phyloP scores from a whole-genome alignment of 2,797 vertebrate genomes.

The Okamejei kenojei region DNA sequence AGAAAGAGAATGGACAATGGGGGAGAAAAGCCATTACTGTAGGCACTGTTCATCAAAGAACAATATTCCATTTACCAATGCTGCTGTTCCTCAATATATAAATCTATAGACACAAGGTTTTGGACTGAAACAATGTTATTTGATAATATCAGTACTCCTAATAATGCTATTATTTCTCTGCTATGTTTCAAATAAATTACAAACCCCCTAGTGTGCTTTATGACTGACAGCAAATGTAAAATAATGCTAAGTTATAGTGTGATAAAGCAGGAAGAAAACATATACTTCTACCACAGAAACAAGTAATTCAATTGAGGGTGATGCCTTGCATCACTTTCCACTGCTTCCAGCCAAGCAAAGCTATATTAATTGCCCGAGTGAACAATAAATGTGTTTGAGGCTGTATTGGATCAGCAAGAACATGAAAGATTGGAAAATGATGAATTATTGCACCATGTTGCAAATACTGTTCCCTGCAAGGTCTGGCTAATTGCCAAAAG shows the following conservation, averaged over 20 bases:
- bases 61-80: neutral
- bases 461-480: conserved; percentile 61
- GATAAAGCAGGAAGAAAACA: conserved; percentile 40
- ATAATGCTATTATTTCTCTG: neutral
- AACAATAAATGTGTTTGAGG: conserved; percentile 55
- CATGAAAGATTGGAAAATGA: conserved; percentile 52
- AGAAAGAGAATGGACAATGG: too few relatives aligned
- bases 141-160: neutral
- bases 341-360: conserved; percentile 51
- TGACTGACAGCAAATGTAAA: conserved; percentile 16
- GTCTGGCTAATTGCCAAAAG: conserved; percentile 48
- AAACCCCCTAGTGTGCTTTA: neutral
- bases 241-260: conserved; percentile 2
- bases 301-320: conserved; percentile 22
- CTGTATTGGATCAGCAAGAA: conserved; percentile 49
- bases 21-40: neutral
- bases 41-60: neutral
- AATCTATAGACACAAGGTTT: neutral
- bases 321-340: conserved; percentile 44
- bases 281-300: conserved; percentile 48
- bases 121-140: neutral
- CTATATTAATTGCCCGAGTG: conserved; percentile 46
- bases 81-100: neutral
- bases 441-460: conserved; percentile 60
- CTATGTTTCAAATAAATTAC: neutral